Conservation (phyloP, 1,140 invertebrate species). For the Meloidogyne hapla region DNA sequence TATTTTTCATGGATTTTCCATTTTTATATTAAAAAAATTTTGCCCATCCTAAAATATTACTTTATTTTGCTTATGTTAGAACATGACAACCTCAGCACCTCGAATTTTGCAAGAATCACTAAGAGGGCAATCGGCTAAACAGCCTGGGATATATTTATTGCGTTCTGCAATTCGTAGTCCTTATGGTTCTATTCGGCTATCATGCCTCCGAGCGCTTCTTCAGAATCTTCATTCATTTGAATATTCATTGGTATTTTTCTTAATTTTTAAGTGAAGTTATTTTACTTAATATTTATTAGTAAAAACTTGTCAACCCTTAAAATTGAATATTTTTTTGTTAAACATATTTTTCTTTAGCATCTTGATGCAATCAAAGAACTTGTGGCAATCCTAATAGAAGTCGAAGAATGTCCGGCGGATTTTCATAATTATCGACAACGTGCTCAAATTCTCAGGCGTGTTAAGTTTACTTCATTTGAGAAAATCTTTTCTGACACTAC, state of each 20-base stretch:
- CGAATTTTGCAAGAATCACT: too few relatives aligned
- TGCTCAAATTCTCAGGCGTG: slow-evolving; percentile 13
- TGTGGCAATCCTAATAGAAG: slow-evolving; percentile 5
- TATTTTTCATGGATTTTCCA: not conserved
- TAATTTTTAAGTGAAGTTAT: too few relatives aligned
- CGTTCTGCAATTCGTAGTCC: not conserved
- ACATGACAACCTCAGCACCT: too few relatives aligned
- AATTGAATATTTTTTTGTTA: not conserved
- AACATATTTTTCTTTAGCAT: not conserved
- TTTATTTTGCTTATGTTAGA: too few relatives aligned
- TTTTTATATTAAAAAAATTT: not conserved
- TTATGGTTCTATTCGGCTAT: not conserved
- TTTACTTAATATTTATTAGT: not conserved
- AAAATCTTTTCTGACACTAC: not conserved
- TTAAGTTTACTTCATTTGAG: slow-evolving; percentile 8
- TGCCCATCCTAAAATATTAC: not conserved
- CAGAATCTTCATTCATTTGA: not conserved
- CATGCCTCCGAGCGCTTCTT: not conserved
- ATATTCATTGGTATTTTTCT: not conserved
- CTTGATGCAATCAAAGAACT: not conserved
- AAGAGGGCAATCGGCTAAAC: too few relatives aligned
- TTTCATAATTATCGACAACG: slow-evolving; percentile 25
- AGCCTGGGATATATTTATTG: not conserved
- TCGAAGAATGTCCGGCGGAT: slow-evolving; percentile 9
- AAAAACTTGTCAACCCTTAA: too few relatives aligned